Evolutionary conservation across 2,797 vertebrate species (phyloP).

Genomic region (Harpagifer antarcticus): DNA sequence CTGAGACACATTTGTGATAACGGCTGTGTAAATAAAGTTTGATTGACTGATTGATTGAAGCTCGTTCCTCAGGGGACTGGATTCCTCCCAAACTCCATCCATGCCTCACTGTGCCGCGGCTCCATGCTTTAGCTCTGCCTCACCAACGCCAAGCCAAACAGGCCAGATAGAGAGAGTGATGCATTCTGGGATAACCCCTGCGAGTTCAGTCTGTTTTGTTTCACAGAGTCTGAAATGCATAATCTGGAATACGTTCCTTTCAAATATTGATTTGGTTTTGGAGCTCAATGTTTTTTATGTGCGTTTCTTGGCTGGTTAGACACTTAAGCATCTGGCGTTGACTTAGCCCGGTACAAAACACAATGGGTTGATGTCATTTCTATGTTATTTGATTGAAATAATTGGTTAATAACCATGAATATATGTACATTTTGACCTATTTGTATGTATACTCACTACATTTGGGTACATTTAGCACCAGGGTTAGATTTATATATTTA

Average conservation of each 20-base stretch:
- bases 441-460: neutral
- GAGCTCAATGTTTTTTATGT: constrained; percentile 24
- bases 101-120: constrained; percentile 54
- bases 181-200: constrained; percentile 73
- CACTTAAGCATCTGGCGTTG: neutral
- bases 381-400: neutral
- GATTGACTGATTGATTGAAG: neutral
- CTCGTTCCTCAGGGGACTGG: constrained; percentile 52
- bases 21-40: no score
- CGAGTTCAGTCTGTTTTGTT: constrained; percentile 57
- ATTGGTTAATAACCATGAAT: neutral
- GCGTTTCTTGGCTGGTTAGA: neutral
- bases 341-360: neutral
- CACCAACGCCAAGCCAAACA: constrained; percentile 78
- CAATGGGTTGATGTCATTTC: neutral
- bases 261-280: constrained; percentile 42
- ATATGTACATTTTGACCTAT: neutral
- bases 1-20: no score
- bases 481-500: neutral
- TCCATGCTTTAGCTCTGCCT: constrained; percentile 56
- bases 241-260: constrained; percentile 60
- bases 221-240: constrained; percentile 61
- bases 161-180: constrained; percentile 72
- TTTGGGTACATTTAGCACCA: neutral
- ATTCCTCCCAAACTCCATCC: constrained; percentile 66